phyloP scores from a whole-genome alignment of 92 coral and sea anemone genomes.

The Paragorgia papillata region DNA sequence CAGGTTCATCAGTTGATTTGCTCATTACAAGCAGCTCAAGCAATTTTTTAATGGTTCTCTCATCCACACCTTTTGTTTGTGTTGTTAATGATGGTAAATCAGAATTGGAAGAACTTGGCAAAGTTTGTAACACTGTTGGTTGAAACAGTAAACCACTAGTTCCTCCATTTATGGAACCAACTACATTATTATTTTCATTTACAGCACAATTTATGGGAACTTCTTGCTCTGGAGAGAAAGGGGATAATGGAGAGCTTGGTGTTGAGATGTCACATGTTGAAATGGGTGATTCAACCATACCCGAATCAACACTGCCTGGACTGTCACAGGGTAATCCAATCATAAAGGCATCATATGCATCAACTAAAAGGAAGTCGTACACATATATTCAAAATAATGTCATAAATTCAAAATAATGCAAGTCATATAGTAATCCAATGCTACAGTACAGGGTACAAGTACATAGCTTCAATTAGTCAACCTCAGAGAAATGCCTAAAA shows the following conservation, averaged over 20 bases:
- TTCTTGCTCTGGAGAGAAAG: constrained; percentile 3
- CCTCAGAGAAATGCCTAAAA: too few species aligned
- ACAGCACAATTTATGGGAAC: background rate
- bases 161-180: background rate
- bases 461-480: too few species aligned
- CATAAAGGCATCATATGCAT: too few species aligned
- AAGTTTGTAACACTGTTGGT: background rate
- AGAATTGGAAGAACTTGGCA: background rate
- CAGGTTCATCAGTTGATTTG: constrained; percentile 9
- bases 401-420: too few species aligned
- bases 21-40: constrained; percentile 8
- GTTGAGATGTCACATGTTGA: constrained; percentile 2
- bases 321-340: constrained; percentile 14
- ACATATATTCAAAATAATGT: too few species aligned
- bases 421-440: too few species aligned
- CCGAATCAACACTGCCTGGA: constrained; percentile 38
- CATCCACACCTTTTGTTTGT: constrained; percentile 7
- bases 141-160: background rate
- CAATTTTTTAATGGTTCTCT: constrained; percentile 23
- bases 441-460: too few species aligned
- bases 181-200: constrained; percentile 6
- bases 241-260: constrained; percentile 21
- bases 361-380: too few species aligned
- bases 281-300: constrained; percentile 23
- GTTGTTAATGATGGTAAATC: background rate